Base-by-base conservation (phyloP, 2,113 vertebrate genomes). In the Saguinus imperator region DNA sequence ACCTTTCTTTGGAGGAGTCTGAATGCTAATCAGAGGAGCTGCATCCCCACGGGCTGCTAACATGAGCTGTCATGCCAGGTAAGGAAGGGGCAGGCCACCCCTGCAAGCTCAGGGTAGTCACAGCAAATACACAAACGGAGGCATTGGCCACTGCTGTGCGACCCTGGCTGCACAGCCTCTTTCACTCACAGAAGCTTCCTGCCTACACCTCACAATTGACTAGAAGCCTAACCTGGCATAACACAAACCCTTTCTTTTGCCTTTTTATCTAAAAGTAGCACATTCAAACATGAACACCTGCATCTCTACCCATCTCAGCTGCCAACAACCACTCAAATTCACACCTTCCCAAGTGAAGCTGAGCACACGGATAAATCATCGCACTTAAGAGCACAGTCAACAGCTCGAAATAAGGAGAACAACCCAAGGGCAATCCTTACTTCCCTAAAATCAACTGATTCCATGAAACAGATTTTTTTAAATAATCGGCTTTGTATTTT, bases 41-140 rank as follows among this genome's bases (percentile, higher is more conserved):
- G 13, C 8, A 2, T 61, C 14, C 0, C 23, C 18, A 13, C 0
- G 4, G 27, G 40, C 48, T 50, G 32, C 45, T 29, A 8, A 6
- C 0, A 4, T 13, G 13, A 18, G 17, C 66, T 29, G 21, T 29
- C 48, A 50, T 7, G 18, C 18, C 27, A 4, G 14, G 7, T n/a
- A 4, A 6, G 7, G 9, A 6, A 48, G 21, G 11, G 40, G 7
- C 37, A 16, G 1, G 9, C 3, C 8, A 21, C 66, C 32, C 9
- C 6, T 40, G 21, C 16, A 25, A 48, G 12, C 32, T 21, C 55
- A 37, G 10, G 13, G 7, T 13, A 16, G 20, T 52, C 48, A n/a
- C 35, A 20, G 9, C 50, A 52, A 70, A 77, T 52, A 58, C 61
- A 40, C 5, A 2, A 84, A 40, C 50, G 43, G 50, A 52, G 11